Evolutionary conservation across 2,797 vertebrate species (phyloP), one percentile per base, ranked within the genome.

Genomic region (Micrastur ruficollis): DNA sequence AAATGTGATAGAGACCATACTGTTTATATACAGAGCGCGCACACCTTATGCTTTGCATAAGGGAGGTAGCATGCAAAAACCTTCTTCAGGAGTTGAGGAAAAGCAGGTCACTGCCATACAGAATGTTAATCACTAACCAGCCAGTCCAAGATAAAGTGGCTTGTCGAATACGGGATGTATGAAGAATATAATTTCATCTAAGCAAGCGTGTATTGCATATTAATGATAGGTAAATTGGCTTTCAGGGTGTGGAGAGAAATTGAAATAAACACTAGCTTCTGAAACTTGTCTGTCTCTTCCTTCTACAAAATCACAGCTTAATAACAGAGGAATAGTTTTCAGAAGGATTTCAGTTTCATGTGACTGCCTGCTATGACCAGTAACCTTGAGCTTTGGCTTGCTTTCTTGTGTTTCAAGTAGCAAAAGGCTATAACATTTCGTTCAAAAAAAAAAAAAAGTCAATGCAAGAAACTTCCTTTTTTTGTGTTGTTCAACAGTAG

Each of bases 201-300:
- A 94, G 94, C 83, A 76, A 88, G 74, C 62, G 18, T 8, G 47
- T n/a, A 18, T 83, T 95, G 78, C 87, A 59, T 95, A 65, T 89
- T 94, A 84, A 96, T 90, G 80, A 8, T 47, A 81, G 91, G 93
- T 71, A 90, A 95, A 89, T 84, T 84, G 32, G 38, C 81, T 97
- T 91, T 96, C 76, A 70, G 94, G 96, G 95, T 61, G 94, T 93
- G 94, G 90, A 55, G 91, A 56, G 88, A 76, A 86, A 97, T 84
- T 80, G 94, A 88, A 93, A 65, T 96, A 95, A 97, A 93, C 90
- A 89, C 56, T 46, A 31, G 78, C 63, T 92, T 84, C 83, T 92
- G 73, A 80, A 89, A 67, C 80, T 84, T 15, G 56, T 46, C 97
- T 80, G 81, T 19, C 67, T 85, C 26, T 95, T 88, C 89, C 86